phyloP scores from a whole-genome alignment of 2,113 vertebrate genomes.

The Anoura caudifer region DNA sequence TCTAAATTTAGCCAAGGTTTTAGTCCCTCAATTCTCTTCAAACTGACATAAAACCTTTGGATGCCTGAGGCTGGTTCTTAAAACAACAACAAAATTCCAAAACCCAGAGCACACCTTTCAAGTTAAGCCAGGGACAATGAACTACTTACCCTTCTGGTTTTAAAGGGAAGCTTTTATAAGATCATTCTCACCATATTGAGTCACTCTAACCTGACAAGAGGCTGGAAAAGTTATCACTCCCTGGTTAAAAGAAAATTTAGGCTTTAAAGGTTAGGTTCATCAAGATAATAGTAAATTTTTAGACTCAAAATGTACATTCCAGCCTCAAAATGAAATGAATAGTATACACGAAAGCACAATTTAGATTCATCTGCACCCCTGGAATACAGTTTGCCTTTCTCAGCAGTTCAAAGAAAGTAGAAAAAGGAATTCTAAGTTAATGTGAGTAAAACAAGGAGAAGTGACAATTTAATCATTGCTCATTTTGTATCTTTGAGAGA shows the following conservation, averaged over 20 bases:
- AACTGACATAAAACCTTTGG: conserved; percentile 10
- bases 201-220: neutral
- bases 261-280: conserved; percentile 20
- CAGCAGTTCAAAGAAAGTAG: neutral
- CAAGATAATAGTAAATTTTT: neutral
- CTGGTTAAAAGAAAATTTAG: neutral
- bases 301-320: neutral
- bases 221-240: neutral
- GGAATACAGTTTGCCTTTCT: neutral
- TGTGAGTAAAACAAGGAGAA: neutral
- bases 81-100: conserved; percentile 27
- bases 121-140: neutral
- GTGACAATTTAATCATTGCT: neutral
- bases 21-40: conserved; percentile 5
- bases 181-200: neutral
- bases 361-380: neutral
- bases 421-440: conserved; percentile 5
- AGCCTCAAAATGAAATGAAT: conserved; percentile 13
- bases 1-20: conserved; percentile 41
- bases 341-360: neutral
- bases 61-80: neutral
- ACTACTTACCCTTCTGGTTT: neutral
- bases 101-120: neutral
- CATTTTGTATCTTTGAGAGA: neutral
- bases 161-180: neutral